phyloP scores from a whole-genome alignment of 2,797 vertebrate genomes.

The Danionella dracula region DNA sequence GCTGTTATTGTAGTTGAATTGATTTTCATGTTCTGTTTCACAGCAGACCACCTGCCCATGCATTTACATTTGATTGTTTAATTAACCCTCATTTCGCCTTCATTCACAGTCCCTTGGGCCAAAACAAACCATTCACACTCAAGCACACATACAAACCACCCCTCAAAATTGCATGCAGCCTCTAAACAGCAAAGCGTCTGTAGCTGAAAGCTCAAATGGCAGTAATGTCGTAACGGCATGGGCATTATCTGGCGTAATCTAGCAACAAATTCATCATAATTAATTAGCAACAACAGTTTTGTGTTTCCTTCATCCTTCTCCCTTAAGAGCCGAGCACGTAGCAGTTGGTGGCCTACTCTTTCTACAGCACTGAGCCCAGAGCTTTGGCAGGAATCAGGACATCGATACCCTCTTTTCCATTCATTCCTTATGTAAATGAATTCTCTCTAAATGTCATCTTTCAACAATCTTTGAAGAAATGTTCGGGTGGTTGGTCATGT shows the following conservation, averaged over 20 bases:
- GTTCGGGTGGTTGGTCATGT: neutral
- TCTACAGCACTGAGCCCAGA: constrained; percentile 3
- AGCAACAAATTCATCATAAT: constrained; percentile 62
- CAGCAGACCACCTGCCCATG: constrained; percentile 48
- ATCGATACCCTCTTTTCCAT: constrained; percentile 2
- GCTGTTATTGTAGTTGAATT: constrained; percentile 39
- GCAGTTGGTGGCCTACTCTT: constrained; percentile 11
- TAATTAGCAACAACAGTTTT: constrained; percentile 65
- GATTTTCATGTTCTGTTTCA: constrained; percentile 48
- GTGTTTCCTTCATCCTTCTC: constrained; percentile 42
- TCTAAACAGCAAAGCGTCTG: constrained; percentile 34
- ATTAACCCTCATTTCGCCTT: constrained; percentile 62
- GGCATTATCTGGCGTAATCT: constrained; percentile 68
- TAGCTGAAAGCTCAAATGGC: constrained; percentile 51
- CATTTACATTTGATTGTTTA: constrained; percentile 60
- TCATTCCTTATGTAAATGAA: constrained; percentile 15
- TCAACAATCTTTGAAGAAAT: neutral
- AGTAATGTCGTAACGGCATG: constrained; percentile 64
- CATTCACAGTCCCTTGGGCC: constrained; percentile 51
- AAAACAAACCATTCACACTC: constrained; percentile 40
- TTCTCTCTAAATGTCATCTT: constrained; percentile 18
- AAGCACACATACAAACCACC: constrained; percentile 7
- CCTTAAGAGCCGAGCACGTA: constrained; percentile 45
- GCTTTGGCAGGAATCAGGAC: constrained; percentile 3
- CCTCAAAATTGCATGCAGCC: neutral